These are phyloP conservation scores for Haemorhous mexicanus DNA, from an alignment of 2,113 vertebrate species.

Conservation along the genomic window DNA sequence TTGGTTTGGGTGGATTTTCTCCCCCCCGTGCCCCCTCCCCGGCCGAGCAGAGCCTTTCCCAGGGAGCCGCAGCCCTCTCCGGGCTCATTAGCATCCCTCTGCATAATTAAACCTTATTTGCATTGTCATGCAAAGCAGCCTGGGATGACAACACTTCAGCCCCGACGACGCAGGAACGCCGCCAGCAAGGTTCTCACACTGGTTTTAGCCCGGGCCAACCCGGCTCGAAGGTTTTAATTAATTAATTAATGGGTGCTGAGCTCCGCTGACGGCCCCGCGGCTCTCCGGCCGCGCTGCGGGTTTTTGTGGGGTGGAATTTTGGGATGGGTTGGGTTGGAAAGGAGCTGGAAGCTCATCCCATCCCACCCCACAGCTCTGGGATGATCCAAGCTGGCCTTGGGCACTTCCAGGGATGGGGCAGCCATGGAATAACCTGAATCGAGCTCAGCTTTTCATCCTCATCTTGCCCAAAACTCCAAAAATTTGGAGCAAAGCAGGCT, in stretches of 20 bases:
- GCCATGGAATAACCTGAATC: too few relatives aligned
- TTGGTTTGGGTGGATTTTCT: conserved; percentile 62
- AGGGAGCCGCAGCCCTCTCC: conserved; percentile 54
- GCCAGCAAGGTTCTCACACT: conserved; percentile 79
- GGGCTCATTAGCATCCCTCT: conserved; percentile 75
- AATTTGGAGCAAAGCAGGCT: too few relatives aligned
- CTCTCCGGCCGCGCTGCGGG: not conserved
- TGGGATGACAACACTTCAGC: conserved; percentile 77
- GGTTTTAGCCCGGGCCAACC: conserved; percentile 61
- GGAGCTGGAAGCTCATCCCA: not conserved
- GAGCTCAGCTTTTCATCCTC: too few relatives aligned
- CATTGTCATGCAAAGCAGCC: conserved; percentile 81
- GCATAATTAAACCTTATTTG: conserved; percentile 71
- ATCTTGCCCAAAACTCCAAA: too few relatives aligned
- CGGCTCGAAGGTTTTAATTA: conserved; percentile 46
- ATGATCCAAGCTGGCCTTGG: not conserved
- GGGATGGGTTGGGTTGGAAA: not conserved
- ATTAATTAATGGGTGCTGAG: conserved; percentile 57
- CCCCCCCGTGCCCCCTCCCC: not conserved
- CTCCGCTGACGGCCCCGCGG: not conserved
- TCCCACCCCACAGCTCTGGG: not conserved
- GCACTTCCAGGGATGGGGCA: not conserved
- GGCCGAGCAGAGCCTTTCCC: conserved; percentile 56
- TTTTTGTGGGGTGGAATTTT: fast-evolving
- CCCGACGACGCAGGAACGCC: conserved; percentile 69